Evolutionary conservation across 1,140 invertebrate genomes (phyloP).

Genomic region (Neuroterus valhalla): DNA sequence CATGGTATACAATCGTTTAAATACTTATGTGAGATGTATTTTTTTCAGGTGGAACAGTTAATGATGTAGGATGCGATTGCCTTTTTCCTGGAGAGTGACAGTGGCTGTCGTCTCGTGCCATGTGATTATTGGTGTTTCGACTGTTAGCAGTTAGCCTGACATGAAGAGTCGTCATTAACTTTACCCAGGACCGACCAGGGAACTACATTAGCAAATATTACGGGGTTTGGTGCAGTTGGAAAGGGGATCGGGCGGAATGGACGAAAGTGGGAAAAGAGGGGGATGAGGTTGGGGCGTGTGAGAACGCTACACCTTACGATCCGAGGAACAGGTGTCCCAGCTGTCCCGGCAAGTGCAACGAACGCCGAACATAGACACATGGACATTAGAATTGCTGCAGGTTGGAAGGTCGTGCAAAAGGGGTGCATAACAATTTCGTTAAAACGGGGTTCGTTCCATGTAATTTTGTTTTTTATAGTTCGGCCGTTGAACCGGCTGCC

Average conservation of each 20-base stretch:
- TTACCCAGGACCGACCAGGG: constrained; percentile 55
- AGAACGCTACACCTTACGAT: constrained; percentile 68
- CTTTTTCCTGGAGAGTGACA: no score
- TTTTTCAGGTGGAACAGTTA: no score
- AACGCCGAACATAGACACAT: constrained; percentile 59
- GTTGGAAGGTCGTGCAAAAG: constrained; percentile 52
- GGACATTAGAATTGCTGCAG: constrained; percentile 66
- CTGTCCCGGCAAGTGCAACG: constrained; percentile 70
- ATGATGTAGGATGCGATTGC: no score
- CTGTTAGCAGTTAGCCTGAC: no score
- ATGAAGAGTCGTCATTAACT: constrained; percentile 53
- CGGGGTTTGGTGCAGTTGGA: constrained; percentile 50
- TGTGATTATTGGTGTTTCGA: no score
- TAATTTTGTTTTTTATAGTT: constrained; percentile 53
- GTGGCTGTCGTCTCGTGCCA: no score
- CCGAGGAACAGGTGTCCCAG: constrained; percentile 68
- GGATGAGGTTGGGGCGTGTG: constrained; percentile 45
- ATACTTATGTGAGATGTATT: no score
- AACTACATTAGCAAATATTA: constrained; percentile 58
- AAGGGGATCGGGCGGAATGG: neutral
- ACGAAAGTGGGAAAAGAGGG: neutral
- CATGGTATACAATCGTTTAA: no score
- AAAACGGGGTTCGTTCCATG: constrained; percentile 44
- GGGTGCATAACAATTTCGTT: constrained; percentile 68
- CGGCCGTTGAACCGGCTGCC: constrained; percentile 63